Evolutionary conservation across 1,140 invertebrate species (phyloP), one percentile per base, ranked within the genome.

Genomic region (Scaptomyza graminum): DNA sequence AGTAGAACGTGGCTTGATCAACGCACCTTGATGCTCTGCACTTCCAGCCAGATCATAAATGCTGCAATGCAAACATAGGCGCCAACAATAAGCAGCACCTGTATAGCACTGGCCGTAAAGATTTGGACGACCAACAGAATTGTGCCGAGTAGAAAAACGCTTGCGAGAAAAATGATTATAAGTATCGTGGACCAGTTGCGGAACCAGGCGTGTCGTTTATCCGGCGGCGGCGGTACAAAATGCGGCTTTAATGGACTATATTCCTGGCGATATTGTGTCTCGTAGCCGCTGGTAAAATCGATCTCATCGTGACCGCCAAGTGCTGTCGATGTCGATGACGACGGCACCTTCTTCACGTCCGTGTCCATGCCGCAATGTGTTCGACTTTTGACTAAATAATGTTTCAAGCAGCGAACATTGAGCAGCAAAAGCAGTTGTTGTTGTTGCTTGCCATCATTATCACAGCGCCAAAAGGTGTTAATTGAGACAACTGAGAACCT

Each of bases 231-330:
- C 5, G 77, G 66, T 2, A 89, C 72, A 44, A 50, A 76, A 0
- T 68, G 68, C n/a, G 77, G 73, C 28, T 74, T 78, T 12, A 85
- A 28, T 0, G 76, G 76, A 41, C 89, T 90, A 50, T 90, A 90
- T 62, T 90, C 89, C 66, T 90, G 74, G 11, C 56, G 47, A 60
- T 90, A 90, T 47, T 90, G 89, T 25, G 76, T 90, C 70, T 90
- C 90, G 52, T 76, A 90, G 39, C 90, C 90, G 66, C 90, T 90
- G 55, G 67, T 87, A n/a, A 90, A 90, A 31, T 90, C 90, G 6
- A 90, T 57, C 47, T 90, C 90, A 49, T 90, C 90, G 9, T 83
- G 72, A 18, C 47, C 41, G 22, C 50, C 52, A 1, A 44, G 57
- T 7, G 71, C 13, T 12, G 61, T 51, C 41, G 70, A 49, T 12